These are phyloP conservation scores for Melanaphis sacchari DNA, from an alignment of 1,140 invertebrate species.

Conservation along the genomic window DNA sequence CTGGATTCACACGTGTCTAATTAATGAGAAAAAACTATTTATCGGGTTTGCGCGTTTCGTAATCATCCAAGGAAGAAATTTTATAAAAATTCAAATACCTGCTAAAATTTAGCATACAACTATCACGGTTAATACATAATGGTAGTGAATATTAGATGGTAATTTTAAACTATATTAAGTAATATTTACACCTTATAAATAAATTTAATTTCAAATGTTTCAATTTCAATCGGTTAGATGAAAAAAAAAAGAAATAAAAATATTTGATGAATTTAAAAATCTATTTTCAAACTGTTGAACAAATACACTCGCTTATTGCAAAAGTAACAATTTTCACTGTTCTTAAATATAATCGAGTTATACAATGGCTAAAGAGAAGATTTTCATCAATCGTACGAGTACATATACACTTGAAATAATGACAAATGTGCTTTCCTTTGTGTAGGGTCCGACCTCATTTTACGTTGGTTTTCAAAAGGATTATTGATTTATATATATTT, in stretches of 20 bases:
- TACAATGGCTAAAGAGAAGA: background rate
- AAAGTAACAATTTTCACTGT: background rate
- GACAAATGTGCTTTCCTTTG: slow-evolving; percentile 22
- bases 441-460: slow-evolving; percentile 13
- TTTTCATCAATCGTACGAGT: slow-evolving; percentile 16
- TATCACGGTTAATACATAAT: no score
- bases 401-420: background rate
- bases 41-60: no score
- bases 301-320: background rate
- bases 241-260: no score
- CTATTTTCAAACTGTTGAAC: background rate
- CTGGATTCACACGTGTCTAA: no score
- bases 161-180: background rate
- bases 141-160: background rate
- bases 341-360: slow-evolving; percentile 9
- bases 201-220: background rate
- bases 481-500: slow-evolving; percentile 21
- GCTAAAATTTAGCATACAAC: no score
- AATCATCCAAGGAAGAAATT: no score
- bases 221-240: background rate
- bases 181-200: background rate
- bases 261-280: background rate
- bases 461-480: background rate
- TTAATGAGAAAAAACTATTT: no score
- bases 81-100: no score